Evolutionary conservation across 1,140 invertebrate genomes (phyloP), one percentile per base, ranked within the genome.

Genomic region (Batillaria attramentaria): DNA sequence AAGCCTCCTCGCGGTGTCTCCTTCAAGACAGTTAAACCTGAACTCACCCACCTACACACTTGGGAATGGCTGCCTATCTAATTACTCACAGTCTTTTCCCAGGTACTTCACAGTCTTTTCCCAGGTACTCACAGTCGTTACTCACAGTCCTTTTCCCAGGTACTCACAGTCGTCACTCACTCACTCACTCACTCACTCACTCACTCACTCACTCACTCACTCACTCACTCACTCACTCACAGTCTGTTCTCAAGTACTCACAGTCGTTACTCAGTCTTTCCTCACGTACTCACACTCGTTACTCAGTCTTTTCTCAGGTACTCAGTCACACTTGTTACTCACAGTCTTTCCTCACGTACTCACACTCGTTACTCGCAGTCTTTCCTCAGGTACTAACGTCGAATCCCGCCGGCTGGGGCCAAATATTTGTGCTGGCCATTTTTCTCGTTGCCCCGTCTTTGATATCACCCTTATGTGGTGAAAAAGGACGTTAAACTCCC

Each of bases 151-250:
- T n/a, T n/a, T n/a, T n/a, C n/a, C n/a, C n/a, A n/a, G n/a, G n/a
- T n/a, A n/a, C n/a, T n/a, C n/a, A n/a, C 50, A 20, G 50, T 54
- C 18, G 50, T 50, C 46, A 50, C 46, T 50, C 46, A 50, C 46
- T 50, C 46, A 50, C 46, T 50, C 46, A 50, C 46, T 50, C 46
- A 50, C 46, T 50, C 46, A 50, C 46, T 50, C 46, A 50, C 46
- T 50, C 46, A 50, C 46, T 50, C 46, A 50, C 46, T 50, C 46
- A 50, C 46, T 50, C 46, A 50, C 46, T 50, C 46, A 50, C 46
- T 50, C 46, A 50, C 46, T 50, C 46, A 50, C 46, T 50, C 46
- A 50, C 46, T 50, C 46, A 50, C 46, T 50, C 46, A 50, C 46
- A 13, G 13, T 50, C 24, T 24, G 13, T 13, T 50, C 46, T 50